phyloP scores from a whole-genome alignment of 2,113 vertebrate genomes.

The Phylloscopus trochilus region DNA sequence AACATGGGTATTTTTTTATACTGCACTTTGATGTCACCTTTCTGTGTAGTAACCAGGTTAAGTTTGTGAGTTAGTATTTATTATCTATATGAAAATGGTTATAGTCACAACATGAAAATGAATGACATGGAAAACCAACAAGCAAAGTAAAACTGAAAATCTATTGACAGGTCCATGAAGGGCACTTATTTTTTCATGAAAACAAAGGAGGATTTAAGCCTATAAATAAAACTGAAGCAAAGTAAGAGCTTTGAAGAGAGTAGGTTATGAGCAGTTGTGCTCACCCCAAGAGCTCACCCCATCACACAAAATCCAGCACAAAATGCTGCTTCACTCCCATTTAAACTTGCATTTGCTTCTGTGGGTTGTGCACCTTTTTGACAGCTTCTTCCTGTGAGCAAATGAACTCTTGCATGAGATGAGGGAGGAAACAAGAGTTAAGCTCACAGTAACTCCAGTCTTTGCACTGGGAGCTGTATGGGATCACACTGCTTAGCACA shows the following conservation, averaged over 20 bases:
- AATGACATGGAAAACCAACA: not conserved
- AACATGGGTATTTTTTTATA: not conserved
- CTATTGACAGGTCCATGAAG: not conserved
- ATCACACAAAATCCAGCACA: not conserved
- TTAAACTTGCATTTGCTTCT: not conserved
- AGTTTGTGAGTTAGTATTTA: not conserved
- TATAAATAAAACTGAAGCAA: not conserved
- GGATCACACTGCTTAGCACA: not conserved
- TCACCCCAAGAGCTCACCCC: not conserved
- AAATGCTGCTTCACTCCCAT: not conserved
- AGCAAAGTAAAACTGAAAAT: not conserved
- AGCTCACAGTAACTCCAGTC: not conserved
- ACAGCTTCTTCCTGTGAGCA: not conserved
- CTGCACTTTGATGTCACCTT: not conserved
- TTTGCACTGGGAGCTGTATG: not conserved
- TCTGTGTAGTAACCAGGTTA: not conserved
- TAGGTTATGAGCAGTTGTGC: not conserved
- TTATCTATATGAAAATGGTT: not conserved
- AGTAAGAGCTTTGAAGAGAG: not conserved
- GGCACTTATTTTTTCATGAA: not conserved
- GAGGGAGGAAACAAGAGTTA: not conserved
- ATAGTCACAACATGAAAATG: not conserved
- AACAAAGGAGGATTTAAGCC: not conserved
- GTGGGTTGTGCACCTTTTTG: not conserved
- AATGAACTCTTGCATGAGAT: not conserved